Evolutionary conservation across 2,888 invertebrate species (phyloP), one percentile per base, ranked within the genome.

Genomic region (Limnephilus rhombicus): DNA sequence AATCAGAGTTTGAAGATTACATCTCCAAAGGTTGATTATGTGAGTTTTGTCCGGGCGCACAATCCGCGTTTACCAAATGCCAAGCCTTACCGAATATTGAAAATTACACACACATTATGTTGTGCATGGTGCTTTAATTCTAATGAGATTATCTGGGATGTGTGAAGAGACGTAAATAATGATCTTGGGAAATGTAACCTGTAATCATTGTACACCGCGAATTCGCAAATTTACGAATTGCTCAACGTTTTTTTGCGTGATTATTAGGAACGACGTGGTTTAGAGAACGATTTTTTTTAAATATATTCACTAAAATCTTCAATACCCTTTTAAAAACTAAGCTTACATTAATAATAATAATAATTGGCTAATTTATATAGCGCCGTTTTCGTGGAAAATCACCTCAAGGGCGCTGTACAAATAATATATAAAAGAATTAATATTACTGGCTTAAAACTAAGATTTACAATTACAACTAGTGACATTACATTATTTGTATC

Each of bases 1-100:
- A 86, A 86, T 86, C 86, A 45, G 29, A 49, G 29, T 45, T 41
- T 45, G 24, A 41, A 29, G n/a, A 37, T 37, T n/a, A 86, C 45
- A 45, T 83, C 83, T 41, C 37, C 45, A 49, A 86, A 86, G 86
- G 86, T 86, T 45, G 86, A 45, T 24, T 37, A 45, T 45, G 86
- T 45, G 29, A 37, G 45, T 13, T 86, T 49, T 24, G 86, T 86
- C 45, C 2, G 45, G 29, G 49, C 45, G n/a, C 24, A 86, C 15
- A 49, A 24, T 86, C 49, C 45, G 86, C 45, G 3, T 83, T 83
- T 83, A 41, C 37, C 83, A 83, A 83, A 83, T 83, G 83, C 83
- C 83, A 83, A 34, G 37, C 83, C 34, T 83, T 9, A 34, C 31
- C 83, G 83, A 83, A 83, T 37, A 83, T 83, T 41, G 37, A 34